Percentiles rank a stretch among this genome's conserved stretches.
These are phyloP conservation scores for Standfussiana lucernea DNA, from an alignment of 2,888 invertebrate genomes.

Conservation along the genomic window DNA sequence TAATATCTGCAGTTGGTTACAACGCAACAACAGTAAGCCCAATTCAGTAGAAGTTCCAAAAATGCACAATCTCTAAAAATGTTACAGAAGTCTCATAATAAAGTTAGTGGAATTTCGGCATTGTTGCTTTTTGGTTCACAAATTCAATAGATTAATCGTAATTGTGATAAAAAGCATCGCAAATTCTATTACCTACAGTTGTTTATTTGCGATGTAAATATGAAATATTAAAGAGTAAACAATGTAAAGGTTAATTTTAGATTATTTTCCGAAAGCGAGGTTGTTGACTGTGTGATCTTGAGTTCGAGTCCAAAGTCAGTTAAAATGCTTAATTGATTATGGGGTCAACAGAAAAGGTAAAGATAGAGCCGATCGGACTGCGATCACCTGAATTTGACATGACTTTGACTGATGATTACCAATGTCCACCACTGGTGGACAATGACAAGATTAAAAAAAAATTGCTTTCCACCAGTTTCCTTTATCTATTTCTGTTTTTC, in stretches of 20 bases:
- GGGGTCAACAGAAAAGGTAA: not conserved
- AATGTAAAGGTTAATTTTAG: not conserved
- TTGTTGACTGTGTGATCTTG: not conserved
- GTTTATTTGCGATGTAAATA: not conserved
- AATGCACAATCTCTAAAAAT: too few species aligned
- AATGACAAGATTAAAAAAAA: too few species aligned
- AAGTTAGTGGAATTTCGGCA: not conserved
- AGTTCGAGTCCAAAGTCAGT: not conserved
- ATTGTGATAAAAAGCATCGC: conserved; percentile 13
- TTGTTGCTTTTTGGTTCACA: not conserved
- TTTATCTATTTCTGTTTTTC: too few species aligned
- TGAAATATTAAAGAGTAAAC: conserved; percentile 17
- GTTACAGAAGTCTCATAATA: too few species aligned
- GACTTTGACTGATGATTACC: too few species aligned
- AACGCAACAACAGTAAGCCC: too few species aligned
- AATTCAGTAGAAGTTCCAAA: too few species aligned
- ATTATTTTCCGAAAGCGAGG: not conserved
- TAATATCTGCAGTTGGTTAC: too few species aligned
- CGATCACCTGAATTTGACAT: too few species aligned
- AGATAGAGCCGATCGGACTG: too few species aligned
- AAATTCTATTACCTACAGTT: conserved; percentile 26
- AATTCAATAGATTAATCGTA: conserved; percentile 10
- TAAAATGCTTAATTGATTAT: not conserved
- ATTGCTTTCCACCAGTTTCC: too few species aligned
- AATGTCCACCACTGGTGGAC: too few species aligned